Evolutionary conservation across 2,797 vertebrate species (phyloP), one percentile per base, ranked within the genome.

Genomic region (Otus scops): DNA sequence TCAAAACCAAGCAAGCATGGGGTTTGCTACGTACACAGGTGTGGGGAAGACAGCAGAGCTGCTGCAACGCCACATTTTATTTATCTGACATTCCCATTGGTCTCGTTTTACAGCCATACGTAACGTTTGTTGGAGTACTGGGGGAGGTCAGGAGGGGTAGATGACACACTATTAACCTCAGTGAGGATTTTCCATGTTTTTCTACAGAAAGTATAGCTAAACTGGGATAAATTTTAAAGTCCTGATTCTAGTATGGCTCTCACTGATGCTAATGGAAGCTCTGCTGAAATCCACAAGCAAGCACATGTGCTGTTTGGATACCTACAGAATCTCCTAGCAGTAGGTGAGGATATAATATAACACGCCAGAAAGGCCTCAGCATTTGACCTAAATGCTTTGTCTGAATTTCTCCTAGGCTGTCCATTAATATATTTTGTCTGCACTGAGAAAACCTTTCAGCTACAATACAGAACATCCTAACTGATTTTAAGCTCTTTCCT

Each of bases 401-500:
- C 71, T 85, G 88, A 82, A 74, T 90, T 87, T 82, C 67, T 89
- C 14, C 48, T 74, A 24, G 78, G 30, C 48, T 48, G 27, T 53
- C 56, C 34, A 26, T 85, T 86, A 88, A 73, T 64, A 39, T 76
- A 56, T 86, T 85, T 92, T 85, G 67, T 89, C 28, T 1, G 3
- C 27, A 47, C 51, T 67, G 56, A 85, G 80, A 63, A 91, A 94
- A 79, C 48, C 80, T 63, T 70, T 77, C 85, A 65, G 85, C 59
- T 84, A 16, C 60, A 36, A 77, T 48, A 68, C 15, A 34, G 45
- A 87, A 48, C 45, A 87, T 60, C 38, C 64, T 50, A 65, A 83
- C 82, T 75, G 81, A 91, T 93, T 94, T 94, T 78, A 69, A 75
- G 22, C 53, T 73, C 41, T 92, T 92, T 81, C 50, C 75, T 71